Base-by-base conservation (phyloP, 2,888 invertebrate species). In the Strigamia transsilvanica region DNA sequence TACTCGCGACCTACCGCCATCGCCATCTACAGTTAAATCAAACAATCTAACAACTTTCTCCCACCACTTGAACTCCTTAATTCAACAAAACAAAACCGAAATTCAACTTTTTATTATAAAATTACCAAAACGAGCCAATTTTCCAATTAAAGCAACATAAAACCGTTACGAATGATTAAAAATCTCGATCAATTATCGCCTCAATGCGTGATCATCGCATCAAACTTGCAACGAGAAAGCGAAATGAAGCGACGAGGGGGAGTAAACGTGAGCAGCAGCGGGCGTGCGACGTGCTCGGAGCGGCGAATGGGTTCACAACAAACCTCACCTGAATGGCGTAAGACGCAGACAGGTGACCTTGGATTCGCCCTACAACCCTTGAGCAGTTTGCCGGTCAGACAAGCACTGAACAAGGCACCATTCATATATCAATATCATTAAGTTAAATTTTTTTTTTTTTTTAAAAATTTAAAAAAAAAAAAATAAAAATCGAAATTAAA, bases 341-440 rank as follows among this genome's bases (percentile, higher is more conserved):
- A 32, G 73, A 73, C 32, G 73, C 73, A 73, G 73, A 73, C 73
- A 73, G 32, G 73, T 73, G 73, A 73, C 73, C 73, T 73, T 73
- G 73, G 73, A 23, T n/a, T 73, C 73, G 32, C 73, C 73, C 73
- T 32, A 32, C 32, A 27, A 73, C 73, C 73, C 73, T 73, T 27
- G 13, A 73, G 73, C 73, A 73, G 27, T 73, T 73, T 73, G 27
- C 73, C 73, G 73, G 27, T 73, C 32, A 32, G 73, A 73, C 73
- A 73, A 73, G 73, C 32, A 32, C 5, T 32, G 73, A 73, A 73
- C 73, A 32, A 73, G 73, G 32, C 73, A 73, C 73, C 56, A 56
- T 56, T 56, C 56, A 56, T 56, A 56, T 56, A 56, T 56, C 56
- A 56, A 56, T 56, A 18, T n/a, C 56, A 56, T 56, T 56, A 56